Evolutionary conservation across 1,140 invertebrate genomes (phyloP), one percentile per base, ranked within the genome.

Genomic region (Ostrea edulis): DNA sequence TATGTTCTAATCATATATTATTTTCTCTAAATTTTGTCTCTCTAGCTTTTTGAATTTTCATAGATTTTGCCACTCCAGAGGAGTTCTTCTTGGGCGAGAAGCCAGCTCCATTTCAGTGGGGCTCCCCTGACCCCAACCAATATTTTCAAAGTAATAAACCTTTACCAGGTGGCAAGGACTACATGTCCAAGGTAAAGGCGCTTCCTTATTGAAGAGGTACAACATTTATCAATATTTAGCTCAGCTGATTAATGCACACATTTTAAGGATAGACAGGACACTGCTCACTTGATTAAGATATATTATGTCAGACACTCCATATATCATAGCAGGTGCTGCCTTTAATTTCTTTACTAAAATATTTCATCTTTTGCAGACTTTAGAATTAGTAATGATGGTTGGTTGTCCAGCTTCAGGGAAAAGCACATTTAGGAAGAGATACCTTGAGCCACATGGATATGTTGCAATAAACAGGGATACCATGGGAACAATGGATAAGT

Each of bases 381-480:
- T 91, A 84, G 93, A 97, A 96, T 94, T 97, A 9, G 95, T 97
- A 58, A 94, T 99, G 8, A 96, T 99, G 96, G 97, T 98, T 35
- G 98, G 98, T 2, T 96, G 96, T 92, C 98, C 97, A 12, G 98
- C 97, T 0, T 97, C 93, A 54, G 98, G 98, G 3, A 99, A 99
- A 95, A 97, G 97, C 90, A 96, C 96, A 93, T 97, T 98, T 93
- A 96, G 96, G 9, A 95, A 96, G 89, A 95, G 96, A 84, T 95
- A 97, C 92, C 94, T 99, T 54, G 95, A 96, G 83, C 94, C 96
- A 8, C 95, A 96, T 84, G 96, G 97, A 14, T 99, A 99, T 95
- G 95, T 96, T 20, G 96, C 97, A 85, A 96, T 98, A 7, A 99
- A 97, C 93, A 96, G 98, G 93, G 98, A 99, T 94, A 96, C 95